A percentile compares a stretch with the other conserved stretches of the same genome.
Conservation (phyloP, 2,888 invertebrate genomes). For the Cryptocheilus praepositus region DNA sequence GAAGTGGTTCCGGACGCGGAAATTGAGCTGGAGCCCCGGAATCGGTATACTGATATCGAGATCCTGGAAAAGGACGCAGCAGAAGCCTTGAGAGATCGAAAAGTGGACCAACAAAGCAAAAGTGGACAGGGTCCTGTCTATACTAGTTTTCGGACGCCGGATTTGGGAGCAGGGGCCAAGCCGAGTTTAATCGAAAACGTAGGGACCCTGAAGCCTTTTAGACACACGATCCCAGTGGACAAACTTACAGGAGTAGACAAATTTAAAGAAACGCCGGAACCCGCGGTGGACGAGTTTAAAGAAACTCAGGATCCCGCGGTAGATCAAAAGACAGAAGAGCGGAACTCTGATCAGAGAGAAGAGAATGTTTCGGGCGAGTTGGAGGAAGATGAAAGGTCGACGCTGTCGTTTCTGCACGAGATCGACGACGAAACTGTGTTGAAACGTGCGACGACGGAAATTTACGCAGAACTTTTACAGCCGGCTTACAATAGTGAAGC, state of each 20-base stretch:
- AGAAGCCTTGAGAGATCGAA: constrained; percentile 48
- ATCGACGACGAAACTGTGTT: constrained; percentile 54
- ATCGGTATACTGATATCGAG: constrained; percentile 59
- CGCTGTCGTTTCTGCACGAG: constrained; percentile 15
- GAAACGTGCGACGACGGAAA: constrained; percentile 55
- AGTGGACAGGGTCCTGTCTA: constrained; percentile 59
- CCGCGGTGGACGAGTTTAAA: background rate
- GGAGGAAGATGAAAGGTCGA: constrained; percentile 28
- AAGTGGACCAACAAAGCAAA: constrained; percentile 45
- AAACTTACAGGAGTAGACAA: constrained; percentile 61
- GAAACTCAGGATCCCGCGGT: constrained; percentile 43
- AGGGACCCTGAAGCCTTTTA: constrained; percentile 68
- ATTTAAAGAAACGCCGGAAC: background rate
- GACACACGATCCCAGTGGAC: constrained; percentile 72
- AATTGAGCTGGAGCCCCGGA: constrained; percentile 64
- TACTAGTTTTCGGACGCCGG: constrained; percentile 69
- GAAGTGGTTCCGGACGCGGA: constrained; percentile 71
- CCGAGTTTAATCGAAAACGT: constrained; percentile 67
- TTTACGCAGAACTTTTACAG: constrained; percentile 56
- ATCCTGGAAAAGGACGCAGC: constrained; percentile 41
- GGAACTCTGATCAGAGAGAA: too few species aligned
- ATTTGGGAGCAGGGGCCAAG: constrained; percentile 61
- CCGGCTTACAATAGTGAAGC: constrained; percentile 49
- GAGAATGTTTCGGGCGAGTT: too few species aligned
- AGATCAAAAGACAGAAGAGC: constrained; percentile 52